A percentile compares a stretch with the other conserved stretches of the same genome.
Evolutionary conservation across 2,888 invertebrate genomes (phyloP).

Genomic region (Agrotis segetum): DNA sequence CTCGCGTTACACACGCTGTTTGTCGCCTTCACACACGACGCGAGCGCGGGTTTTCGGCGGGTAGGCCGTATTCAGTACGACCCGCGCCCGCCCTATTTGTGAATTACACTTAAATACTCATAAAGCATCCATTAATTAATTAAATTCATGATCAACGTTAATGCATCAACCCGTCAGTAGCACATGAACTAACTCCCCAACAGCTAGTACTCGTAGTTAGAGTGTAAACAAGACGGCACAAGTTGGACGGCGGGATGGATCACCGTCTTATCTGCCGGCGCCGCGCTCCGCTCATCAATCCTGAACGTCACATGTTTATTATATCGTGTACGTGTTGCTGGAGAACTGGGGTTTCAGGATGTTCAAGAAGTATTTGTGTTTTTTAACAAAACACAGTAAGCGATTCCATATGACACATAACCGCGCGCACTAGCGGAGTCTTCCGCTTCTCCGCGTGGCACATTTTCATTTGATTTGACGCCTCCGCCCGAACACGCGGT

Average conservation of each 20-base stretch:
- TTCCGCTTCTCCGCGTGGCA: too few relatives aligned
- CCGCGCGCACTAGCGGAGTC: too few relatives aligned
- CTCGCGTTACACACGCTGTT: too few relatives aligned
- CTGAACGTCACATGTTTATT: slow-evolving; percentile 47
- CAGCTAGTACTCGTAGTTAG: slow-evolving; percentile 29
- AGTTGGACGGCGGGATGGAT: slow-evolving; percentile 62
- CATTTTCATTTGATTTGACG: too few relatives aligned
- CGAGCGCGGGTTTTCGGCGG: too few relatives aligned
- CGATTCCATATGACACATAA: too few relatives aligned
- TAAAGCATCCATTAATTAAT: too few relatives aligned
- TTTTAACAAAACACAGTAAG: neutral
- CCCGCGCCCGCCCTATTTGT: too few relatives aligned
- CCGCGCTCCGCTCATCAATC: slow-evolving; percentile 58
- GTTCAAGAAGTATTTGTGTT: neutral
- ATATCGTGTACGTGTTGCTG: slow-evolving; percentile 37
- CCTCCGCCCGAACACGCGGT: too few relatives aligned
- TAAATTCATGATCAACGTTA: neutral
- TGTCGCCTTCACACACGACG: too few relatives aligned
- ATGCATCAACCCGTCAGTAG: neutral
- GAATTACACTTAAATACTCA: too few relatives aligned
- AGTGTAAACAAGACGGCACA: slow-evolving; percentile 55
- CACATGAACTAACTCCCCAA: slow-evolving; percentile 8
- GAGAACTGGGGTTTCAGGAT: neutral
- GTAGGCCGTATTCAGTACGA: too few relatives aligned
- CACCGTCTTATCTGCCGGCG: slow-evolving; percentile 53